These are phyloP conservation scores for Geopemphigus sp. DNA, from an alignment of 1,140 invertebrate genomes.

Conservation along the genomic window DNA sequence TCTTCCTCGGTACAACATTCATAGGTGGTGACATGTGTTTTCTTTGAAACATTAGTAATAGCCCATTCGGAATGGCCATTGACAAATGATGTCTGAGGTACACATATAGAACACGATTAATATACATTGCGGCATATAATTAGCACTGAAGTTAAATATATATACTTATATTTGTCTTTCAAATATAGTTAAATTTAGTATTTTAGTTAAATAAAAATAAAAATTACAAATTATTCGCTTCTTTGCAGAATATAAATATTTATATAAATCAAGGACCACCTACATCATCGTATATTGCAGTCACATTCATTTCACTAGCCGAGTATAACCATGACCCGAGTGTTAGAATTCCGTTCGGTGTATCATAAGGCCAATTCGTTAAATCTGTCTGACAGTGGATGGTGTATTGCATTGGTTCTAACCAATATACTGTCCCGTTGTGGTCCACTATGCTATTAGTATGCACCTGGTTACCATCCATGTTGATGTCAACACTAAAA, in stretches of 20 bases:
- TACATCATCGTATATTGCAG: background rate
- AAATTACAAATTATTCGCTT: too few relatives aligned
- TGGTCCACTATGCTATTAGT: conserved; percentile 3
- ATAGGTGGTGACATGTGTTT: background rate
- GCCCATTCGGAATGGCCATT: conserved; percentile 37
- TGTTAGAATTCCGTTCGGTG: conserved; percentile 64
- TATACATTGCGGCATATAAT: too few relatives aligned
- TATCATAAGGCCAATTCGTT: conserved; percentile 69
- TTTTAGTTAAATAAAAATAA: too few relatives aligned
- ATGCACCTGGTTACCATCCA: conserved; percentile 9
- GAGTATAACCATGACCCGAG: conserved; percentile 71
- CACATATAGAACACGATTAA: too few relatives aligned
- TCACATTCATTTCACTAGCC: conserved; percentile 64
- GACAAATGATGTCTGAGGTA: too few relatives aligned
- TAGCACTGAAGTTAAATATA: too few relatives aligned
- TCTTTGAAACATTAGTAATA: background rate
- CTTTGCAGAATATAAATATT: too few relatives aligned
- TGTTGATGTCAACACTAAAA: conserved; percentile 3
- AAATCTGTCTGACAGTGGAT: conserved; percentile 68
- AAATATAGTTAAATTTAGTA: too few relatives aligned
- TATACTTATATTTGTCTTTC: too few relatives aligned
- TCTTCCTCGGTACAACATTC: background rate
- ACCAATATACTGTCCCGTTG: conserved; percentile 65
- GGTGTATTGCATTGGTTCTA: conserved; percentile 66
- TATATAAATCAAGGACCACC: background rate